Conservation (phyloP, 2,888 invertebrate species). For the Ypsolopha scabrella region DNA sequence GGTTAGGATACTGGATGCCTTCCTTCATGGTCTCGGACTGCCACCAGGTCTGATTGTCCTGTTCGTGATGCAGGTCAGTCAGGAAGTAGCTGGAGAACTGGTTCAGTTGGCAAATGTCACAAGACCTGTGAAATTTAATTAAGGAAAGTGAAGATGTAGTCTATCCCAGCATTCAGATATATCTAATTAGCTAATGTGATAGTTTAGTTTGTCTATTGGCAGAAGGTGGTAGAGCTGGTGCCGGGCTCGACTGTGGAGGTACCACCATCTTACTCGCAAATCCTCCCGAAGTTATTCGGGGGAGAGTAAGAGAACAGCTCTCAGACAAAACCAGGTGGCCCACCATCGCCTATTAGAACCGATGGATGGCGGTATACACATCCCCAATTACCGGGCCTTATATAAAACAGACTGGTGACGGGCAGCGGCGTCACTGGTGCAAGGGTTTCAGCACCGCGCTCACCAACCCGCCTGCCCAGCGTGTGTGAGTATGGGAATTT, state of each 20-base stretch:
- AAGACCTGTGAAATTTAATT: conserved; percentile 73
- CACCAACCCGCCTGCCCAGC: no score
- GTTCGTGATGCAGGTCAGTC: conserved; percentile 94
- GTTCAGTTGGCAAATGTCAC: conserved; percentile 79
- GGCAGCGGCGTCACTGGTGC: no score
- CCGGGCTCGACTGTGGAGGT: neutral
- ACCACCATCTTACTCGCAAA: no score
- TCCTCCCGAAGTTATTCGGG: no score
- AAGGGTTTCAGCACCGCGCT: no score
- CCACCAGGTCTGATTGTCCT: conserved; percentile 95
- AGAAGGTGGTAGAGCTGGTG: neutral
- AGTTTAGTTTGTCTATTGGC: neutral
- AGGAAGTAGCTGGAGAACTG: conserved; percentile 73
- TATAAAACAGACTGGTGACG: no score
- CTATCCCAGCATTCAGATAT: neutral
- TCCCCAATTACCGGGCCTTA: no score
- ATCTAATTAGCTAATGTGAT: neutral
- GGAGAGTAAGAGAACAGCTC: no score
- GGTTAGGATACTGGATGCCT: conserved; percentile 89
- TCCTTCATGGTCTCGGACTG: conserved; percentile 98
- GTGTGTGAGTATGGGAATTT: no score
- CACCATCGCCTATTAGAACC: no score
- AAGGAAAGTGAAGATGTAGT: neutral
- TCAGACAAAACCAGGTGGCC: no score
- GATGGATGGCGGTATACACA: no score